These are phyloP conservation scores for Lepisosteus osseus DNA, from an alignment of 2,113 vertebrate genomes.

Conservation along the genomic window DNA sequence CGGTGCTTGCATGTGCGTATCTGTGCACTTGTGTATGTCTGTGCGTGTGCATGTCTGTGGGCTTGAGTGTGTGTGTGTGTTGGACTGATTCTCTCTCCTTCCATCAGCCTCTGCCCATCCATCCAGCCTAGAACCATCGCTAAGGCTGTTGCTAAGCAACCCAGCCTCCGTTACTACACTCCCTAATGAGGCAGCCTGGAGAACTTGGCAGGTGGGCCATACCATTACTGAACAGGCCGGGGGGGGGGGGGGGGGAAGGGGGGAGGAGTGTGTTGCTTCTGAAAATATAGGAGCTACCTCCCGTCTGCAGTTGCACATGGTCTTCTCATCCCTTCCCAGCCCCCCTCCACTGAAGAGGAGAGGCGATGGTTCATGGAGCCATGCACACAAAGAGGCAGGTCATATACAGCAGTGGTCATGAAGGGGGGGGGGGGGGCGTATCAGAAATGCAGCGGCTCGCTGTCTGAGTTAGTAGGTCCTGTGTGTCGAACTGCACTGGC, in stretches of 20 bases:
- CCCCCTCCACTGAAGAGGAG: too few species aligned
- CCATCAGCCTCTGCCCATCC: background rate
- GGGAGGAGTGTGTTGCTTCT: background rate
- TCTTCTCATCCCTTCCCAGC: background rate
- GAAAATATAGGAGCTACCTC: background rate
- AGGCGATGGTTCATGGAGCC: too few species aligned
- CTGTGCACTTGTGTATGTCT: background rate
- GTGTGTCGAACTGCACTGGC: too few species aligned
- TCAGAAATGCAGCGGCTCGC: too few species aligned
- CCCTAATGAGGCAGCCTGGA: slow-evolving; percentile 35
- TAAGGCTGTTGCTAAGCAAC: slow-evolving; percentile 51
- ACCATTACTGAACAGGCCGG: slow-evolving; percentile 27
- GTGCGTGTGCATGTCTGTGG: background rate
- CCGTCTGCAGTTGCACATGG: background rate
- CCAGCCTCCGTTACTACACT: slow-evolving; percentile 39
- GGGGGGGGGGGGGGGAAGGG: slow-evolving; percentile 14
- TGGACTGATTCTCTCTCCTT: background rate
- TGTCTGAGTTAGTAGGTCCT: too few species aligned
- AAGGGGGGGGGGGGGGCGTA: too few species aligned
- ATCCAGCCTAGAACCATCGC: slow-evolving; percentile 26
- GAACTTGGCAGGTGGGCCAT: slow-evolving; percentile 38
- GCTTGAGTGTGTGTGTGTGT: background rate
- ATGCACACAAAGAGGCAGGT: too few species aligned
- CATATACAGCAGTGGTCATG: too few species aligned
- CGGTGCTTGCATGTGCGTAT: background rate